Evolutionary conservation across 2,888 invertebrate genomes (phyloP).

Genomic region (Gortyna flavago): DNA sequence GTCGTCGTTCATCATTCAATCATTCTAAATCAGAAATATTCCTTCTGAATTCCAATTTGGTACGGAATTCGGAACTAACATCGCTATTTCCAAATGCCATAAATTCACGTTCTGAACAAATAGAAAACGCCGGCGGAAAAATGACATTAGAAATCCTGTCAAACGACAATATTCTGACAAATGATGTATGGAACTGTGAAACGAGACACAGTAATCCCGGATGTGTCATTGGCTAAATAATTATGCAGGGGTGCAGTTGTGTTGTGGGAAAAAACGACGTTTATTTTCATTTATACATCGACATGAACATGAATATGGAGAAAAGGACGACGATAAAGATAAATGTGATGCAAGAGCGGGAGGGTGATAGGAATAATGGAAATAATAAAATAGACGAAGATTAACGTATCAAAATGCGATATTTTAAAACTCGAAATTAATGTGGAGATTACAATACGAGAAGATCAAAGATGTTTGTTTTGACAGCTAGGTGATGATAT

Average conservation of each 20-base stretch:
- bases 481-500: background rate
- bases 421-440: too few relatives aligned
- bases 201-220: conserved; percentile 56
- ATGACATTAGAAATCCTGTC: conserved; percentile 62
- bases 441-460: background rate
- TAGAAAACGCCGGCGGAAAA: conserved; percentile 49
- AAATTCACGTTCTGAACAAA: conserved; percentile 63
- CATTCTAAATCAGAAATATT: conserved; percentile 53
- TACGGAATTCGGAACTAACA: conserved; percentile 38
- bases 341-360: conserved; percentile 2
- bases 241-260: conserved; percentile 51
- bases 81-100: conserved; percentile 56
- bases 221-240: conserved; percentile 62
- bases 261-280: conserved; percentile 36
- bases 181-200: conserved; percentile 56
- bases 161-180: conserved; percentile 59
- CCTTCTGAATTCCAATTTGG: conserved; percentile 49
- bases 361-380: background rate
- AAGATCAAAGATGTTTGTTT: background rate
- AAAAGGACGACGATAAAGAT: conserved; percentile 22
- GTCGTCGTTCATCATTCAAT: conserved; percentile 26
- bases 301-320: conserved; percentile 14
- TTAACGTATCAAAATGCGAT: background rate
- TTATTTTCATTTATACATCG: conserved; percentile 47
- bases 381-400: background rate